Percentiles rank a stretch among this genome's conserved stretches.
Conservation (phyloP, 1,140 invertebrate species). For the Eueides isabella region DNA sequence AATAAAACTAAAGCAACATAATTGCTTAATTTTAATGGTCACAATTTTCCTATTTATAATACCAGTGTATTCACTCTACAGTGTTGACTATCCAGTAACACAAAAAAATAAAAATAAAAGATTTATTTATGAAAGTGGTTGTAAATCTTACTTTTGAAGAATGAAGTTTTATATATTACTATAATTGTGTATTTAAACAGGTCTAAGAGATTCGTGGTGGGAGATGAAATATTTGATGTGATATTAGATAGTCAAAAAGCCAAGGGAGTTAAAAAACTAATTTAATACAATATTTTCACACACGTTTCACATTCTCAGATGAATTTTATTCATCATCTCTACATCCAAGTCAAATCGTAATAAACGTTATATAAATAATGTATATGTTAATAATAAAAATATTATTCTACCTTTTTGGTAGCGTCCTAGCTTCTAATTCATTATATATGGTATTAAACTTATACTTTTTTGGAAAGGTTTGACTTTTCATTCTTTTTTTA, state of each 20-base stretch:
- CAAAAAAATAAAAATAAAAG: neutral
- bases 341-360: conserved; percentile 25
- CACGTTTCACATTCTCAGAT: conserved; percentile 37
- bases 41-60: neutral
- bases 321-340: conserved; percentile 64
- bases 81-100: neutral
- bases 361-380: conserved; percentile 16
- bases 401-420: conserved; percentile 70
- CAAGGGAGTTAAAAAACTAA: neutral
- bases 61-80: neutral
- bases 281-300: no score
- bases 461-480: no score
- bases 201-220: neutral
- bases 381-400: conserved; percentile 50
- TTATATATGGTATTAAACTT: no score
- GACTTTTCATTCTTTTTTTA: neutral
- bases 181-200: neutral
- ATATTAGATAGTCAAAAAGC: neutral
- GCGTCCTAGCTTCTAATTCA: conserved; percentile 64
- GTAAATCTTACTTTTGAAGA: no score
- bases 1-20: neutral
- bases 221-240: neutral
- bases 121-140: no score
- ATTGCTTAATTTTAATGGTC: neutral
- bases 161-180: no score